Evolutionary conservation across 2,888 invertebrate species (phyloP).

Genomic region (Urechis unicinctus): DNA sequence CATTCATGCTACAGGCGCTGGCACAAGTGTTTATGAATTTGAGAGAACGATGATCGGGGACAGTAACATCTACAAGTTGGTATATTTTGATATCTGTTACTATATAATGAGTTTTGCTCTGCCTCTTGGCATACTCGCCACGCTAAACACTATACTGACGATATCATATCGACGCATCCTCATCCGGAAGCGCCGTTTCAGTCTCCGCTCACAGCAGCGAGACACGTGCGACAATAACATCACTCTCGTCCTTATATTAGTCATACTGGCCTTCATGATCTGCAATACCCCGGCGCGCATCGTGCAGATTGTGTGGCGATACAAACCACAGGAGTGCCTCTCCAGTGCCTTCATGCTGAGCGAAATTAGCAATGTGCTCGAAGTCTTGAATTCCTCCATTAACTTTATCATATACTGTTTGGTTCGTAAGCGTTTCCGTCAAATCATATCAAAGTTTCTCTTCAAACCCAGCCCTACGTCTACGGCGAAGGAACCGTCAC

Average conservation of each 20-base stretch:
- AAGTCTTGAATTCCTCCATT: slow-evolving; percentile 14
- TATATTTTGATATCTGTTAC: slow-evolving; percentile 14
- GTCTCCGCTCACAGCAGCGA: too few relatives aligned
- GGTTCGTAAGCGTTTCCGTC: too few relatives aligned
- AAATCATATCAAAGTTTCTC: too few relatives aligned
- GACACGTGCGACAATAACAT: slow-evolving; percentile 12
- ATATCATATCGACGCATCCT: slow-evolving; percentile 9
- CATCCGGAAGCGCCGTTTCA: too few relatives aligned
- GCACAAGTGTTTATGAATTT: not conserved
- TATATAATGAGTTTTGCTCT: slow-evolving; percentile 16
- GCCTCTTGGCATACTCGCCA: slow-evolving; percentile 11
- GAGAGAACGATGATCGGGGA: slow-evolving; percentile 2
- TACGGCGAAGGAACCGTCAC: too few relatives aligned
- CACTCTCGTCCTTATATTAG: slow-evolving; percentile 17
- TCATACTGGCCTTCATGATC: too few relatives aligned
- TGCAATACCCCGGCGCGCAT: too few relatives aligned
- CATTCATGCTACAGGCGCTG: too few relatives aligned
- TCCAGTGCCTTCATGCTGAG: slow-evolving; percentile 2
- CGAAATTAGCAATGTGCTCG: too few relatives aligned
- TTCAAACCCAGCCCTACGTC: too few relatives aligned
- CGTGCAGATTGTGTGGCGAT: too few relatives aligned
- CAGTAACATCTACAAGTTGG: too few relatives aligned
- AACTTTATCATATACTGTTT: slow-evolving; percentile 17
- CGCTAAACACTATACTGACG: slow-evolving; percentile 11
- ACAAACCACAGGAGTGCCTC: not conserved